A percentile compares a stretch with the other conserved stretches of the same genome.
phyloP scores from a whole-genome alignment of 2,888 invertebrate genomes.

The Danaus chrysippus region DNA sequence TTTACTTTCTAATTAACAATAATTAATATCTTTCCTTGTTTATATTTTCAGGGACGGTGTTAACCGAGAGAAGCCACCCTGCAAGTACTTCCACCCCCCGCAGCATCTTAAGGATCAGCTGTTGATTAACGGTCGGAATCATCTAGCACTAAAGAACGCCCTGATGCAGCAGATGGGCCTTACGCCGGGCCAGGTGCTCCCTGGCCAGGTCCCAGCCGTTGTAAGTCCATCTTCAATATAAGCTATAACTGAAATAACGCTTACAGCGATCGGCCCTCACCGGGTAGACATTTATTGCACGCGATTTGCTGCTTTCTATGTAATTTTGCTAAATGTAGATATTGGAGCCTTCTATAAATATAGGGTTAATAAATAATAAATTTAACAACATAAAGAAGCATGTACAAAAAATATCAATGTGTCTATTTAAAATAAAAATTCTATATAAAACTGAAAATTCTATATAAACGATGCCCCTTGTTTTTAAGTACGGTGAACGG shows the following conservation, averaged over 20 bases:
- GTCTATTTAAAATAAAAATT: no score
- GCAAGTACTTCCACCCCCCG: constrained; percentile 99
- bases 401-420: no score
- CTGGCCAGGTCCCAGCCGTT: constrained; percentile 95
- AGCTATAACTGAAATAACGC: constrained; percentile 41
- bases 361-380: no score
- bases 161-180: constrained; percentile 98
- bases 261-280: constrained; percentile 72
- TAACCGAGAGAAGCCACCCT: constrained; percentile 99
- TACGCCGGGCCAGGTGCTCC: constrained; percentile 94
- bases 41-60: constrained; percentile 94
- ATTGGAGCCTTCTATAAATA: constrained; percentile 11
- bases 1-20: no score
- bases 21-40: constrained; percentile 4
- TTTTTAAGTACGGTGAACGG: no score
- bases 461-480: no score
- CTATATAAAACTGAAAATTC: no score
- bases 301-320: constrained; percentile 75
- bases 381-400: no score
- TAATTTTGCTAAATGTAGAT: constrained; percentile 55
- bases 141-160: constrained; percentile 99
- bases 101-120: constrained; percentile 99
- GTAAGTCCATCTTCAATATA: constrained; percentile 79
- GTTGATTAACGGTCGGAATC: constrained; percentile 99
- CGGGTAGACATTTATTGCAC: constrained; percentile 61